phyloP scores from a whole-genome alignment of 2,113 vertebrate species.

The Ochotona princeps region DNA sequence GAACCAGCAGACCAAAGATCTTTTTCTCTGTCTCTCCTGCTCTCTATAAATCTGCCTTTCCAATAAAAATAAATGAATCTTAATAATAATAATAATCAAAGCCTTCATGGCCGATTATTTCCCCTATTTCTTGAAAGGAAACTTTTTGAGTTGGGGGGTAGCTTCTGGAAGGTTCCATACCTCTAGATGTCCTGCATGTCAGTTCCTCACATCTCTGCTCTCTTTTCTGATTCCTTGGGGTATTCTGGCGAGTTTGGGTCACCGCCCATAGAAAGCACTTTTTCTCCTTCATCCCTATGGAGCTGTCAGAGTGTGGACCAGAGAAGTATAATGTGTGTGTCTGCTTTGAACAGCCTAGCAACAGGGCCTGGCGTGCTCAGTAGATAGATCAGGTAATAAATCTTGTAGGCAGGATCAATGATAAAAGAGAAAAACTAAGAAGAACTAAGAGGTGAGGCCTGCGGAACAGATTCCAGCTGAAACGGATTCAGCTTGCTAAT shows the following conservation, averaged over 20 bases:
- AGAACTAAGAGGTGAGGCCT: slow-evolving; percentile 33
- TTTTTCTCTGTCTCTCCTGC: too few relatives aligned
- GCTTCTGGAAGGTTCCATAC: neutral
- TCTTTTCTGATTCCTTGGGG: neutral
- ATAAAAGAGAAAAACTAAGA: neutral
- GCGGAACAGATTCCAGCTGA: slow-evolving; percentile 44
- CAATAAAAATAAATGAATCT: too few relatives aligned
- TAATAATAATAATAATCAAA: neutral
- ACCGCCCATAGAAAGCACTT: neutral
- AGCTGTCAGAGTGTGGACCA: neutral
- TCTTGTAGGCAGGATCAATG: slow-evolving; percentile 50
- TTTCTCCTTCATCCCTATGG: neutral
- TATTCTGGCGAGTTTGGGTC: neutral
- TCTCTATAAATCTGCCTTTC: too few relatives aligned
- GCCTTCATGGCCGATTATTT: neutral
- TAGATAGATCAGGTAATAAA: slow-evolving; percentile 40
- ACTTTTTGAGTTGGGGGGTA: neutral
- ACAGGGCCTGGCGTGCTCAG: neutral
- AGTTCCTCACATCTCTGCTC: neutral
- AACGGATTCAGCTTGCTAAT: slow-evolving; percentile 57
- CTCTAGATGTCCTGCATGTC: neutral
- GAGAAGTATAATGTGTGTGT: neutral
- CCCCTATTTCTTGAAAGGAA: neutral
- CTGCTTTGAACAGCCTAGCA: neutral
- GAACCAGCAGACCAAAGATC: too few relatives aligned